phyloP scores from a whole-genome alignment of 2,113 vertebrate genomes.

The Coreoperca whiteheadi region DNA sequence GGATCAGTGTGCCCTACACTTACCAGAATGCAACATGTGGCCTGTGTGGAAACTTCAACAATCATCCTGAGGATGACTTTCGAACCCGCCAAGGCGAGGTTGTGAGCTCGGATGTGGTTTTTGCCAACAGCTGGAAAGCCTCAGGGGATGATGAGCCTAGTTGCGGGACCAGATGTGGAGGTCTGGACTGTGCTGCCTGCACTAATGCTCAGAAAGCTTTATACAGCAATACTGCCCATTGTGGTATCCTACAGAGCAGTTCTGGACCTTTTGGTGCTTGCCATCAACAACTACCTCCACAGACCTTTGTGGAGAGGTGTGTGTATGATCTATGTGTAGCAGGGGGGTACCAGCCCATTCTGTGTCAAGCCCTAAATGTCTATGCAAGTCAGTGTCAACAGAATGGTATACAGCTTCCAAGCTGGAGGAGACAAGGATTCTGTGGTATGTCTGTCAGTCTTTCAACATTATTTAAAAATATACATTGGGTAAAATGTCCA shows the following conservation, averaged over 20 bases:
- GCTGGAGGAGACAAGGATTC: slow-evolving; percentile 71
- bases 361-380: slow-evolving; percentile 71
- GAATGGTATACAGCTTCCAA: slow-evolving; percentile 40
- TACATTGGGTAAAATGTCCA: rapidly evolving
- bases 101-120: slow-evolving; percentile 66
- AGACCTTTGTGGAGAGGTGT: slow-evolving; percentile 66
- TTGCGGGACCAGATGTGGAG: slow-evolving; percentile 45
- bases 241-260: slow-evolving; percentile 62
- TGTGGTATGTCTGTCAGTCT: slow-evolving; percentile 66
- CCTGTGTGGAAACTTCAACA: slow-evolving; percentile 77
- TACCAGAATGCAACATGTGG: slow-evolving; percentile 73
- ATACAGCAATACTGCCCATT: slow-evolving; percentile 53
- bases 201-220: slow-evolving; percentile 14
- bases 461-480: not conserved
- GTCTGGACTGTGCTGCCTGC: slow-evolving; percentile 63
- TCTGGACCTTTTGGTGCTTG: slow-evolving; percentile 74
- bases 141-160: slow-evolving; percentile 24
- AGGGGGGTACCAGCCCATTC: slow-evolving; percentile 65
- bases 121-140: slow-evolving; percentile 75
- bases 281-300: slow-evolving; percentile 41
- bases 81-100: slow-evolving; percentile 50
- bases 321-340: slow-evolving; percentile 73
- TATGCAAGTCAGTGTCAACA: slow-evolving; percentile 77
- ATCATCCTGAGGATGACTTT: slow-evolving; percentile 61
- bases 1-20: slow-evolving; percentile 58